A percentile compares a stretch with the other conserved stretches of the same genome.
These are phyloP conservation scores for Nycticryphes semicollaris DNA, from an alignment of 2,113 vertebrate species.

Conservation along the genomic window DNA sequence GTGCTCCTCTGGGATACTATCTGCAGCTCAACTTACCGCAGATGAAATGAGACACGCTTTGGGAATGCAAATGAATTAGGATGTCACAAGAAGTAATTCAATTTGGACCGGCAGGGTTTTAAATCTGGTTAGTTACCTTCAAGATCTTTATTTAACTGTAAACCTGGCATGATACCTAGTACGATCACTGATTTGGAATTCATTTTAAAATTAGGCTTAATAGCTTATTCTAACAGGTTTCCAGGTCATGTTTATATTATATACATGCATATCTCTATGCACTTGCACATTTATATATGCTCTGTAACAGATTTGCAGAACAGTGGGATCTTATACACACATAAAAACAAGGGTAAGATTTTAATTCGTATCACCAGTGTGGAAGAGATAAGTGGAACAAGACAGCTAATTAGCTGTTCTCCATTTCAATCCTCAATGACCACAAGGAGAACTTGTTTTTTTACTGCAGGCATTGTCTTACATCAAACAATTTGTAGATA, in stretches of 20 bases:
- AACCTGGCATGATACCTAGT: not conserved
- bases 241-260: not conserved
- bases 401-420: slow-evolving; percentile 14
- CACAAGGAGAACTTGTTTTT: not conserved
- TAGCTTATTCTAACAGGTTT: not conserved
- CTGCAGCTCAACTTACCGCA: not conserved
- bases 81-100: slow-evolving; percentile 44
- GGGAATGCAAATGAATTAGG: slow-evolving; percentile 14
- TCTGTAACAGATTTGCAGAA: not conserved
- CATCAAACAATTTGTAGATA: slow-evolving; percentile 49
- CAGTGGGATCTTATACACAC: not conserved
- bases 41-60: slow-evolving; percentile 14
- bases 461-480: slow-evolving; percentile 44
- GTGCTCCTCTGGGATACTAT: not conserved
- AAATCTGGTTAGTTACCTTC: not conserved
- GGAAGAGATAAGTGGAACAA: slow-evolving; percentile 23
- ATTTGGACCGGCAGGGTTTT: slow-evolving; percentile 25
- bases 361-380: not conserved
- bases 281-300: not conserved
- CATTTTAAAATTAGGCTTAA: not conserved
- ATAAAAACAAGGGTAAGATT: not conserved
- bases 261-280: not conserved
- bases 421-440: not conserved
- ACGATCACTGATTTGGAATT: not conserved
- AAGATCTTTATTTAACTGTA: slow-evolving; percentile 37